These are phyloP conservation scores for Trissolcus brochymenae DNA, from an alignment of 2,888 invertebrate species.

Conservation along the genomic window DNA sequence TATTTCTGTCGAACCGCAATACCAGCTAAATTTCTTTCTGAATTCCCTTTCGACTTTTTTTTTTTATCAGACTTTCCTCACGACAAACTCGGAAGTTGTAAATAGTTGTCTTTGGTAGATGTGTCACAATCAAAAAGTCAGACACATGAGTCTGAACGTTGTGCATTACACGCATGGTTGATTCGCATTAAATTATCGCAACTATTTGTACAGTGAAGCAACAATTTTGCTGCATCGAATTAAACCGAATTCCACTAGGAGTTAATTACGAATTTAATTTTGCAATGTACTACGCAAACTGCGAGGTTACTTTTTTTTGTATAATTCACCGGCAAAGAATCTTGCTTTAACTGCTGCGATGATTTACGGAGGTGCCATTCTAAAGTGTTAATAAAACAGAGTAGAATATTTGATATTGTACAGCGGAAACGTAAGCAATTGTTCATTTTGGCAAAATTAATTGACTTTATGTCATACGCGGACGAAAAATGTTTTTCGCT, in stretches of 20 bases:
- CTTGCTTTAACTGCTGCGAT: not conserved
- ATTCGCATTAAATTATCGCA: conserved; percentile 20
- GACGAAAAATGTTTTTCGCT: no score
- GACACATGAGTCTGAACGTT: not conserved
- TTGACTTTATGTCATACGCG: no score
- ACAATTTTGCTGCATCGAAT: not conserved
- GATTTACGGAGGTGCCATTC: no score
- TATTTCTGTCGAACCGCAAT: no score
- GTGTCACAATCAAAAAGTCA: conserved; percentile 5
- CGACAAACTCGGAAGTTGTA: not conserved
- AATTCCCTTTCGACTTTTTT: not conserved
- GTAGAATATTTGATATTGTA: no score
- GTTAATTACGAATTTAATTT: not conserved
- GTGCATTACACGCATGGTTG: not conserved
- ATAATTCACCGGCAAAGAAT: no score
- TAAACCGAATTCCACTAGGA: not conserved
- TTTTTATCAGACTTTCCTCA: not conserved
- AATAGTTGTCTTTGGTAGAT: conserved; percentile 2
- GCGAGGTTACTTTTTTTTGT: no score
- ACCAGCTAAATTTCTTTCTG: no score
- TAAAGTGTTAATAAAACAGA: no score
- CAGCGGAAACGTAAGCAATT: no score
- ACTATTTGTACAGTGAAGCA: conserved; percentile 6
- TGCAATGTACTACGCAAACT: not conserved
- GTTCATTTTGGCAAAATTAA: no score